phyloP scores from a whole-genome alignment of 1,140 invertebrate genomes.

The Drosophila tristis region DNA sequence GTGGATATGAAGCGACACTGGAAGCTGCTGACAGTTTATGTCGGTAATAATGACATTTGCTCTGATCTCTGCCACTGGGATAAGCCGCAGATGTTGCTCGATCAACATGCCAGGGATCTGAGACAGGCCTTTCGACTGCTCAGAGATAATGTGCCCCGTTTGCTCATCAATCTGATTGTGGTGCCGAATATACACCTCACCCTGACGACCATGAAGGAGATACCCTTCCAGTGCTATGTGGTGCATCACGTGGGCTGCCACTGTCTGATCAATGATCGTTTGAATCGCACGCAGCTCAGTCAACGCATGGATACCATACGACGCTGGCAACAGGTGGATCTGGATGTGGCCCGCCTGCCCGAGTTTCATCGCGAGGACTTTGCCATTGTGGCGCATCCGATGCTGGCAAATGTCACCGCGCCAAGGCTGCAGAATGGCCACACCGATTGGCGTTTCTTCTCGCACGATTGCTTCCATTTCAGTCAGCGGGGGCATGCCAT shows the following conservation, averaged over 20 bases:
- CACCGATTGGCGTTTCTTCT: constrained; percentile 87
- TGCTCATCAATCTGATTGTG: constrained; percentile 67
- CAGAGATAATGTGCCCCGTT: constrained; percentile 70
- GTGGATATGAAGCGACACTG: constrained; percentile 88
- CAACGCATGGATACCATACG: constrained; percentile 76
- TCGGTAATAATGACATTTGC: constrained; percentile 90
- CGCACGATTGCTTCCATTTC: constrained; percentile 90
- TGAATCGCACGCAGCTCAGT: constrained; percentile 37
- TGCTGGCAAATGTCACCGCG: constrained; percentile 82
- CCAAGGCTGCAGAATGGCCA: constrained; percentile 80
- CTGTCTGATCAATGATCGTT: constrained; percentile 85
- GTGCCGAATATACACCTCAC: constrained; percentile 70
- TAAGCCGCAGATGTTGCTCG: constrained; percentile 37
- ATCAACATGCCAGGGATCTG: constrained; percentile 66
- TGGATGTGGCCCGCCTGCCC: constrained; percentile 73
- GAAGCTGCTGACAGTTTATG: constrained; percentile 89
- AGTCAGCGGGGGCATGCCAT: constrained; percentile 87
- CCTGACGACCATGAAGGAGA: constrained; percentile 66
- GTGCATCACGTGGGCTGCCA: constrained; percentile 85
- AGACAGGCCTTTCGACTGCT: constrained; percentile 57
- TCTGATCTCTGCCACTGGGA: constrained; percentile 86
- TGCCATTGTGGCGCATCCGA: constrained; percentile 87
- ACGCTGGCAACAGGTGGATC: constrained; percentile 83
- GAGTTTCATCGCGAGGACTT: constrained; percentile 85
- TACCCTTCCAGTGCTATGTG: constrained; percentile 79